phyloP scores from a whole-genome alignment of 2,113 vertebrate genomes.

The Trochalopteron elliotii region DNA sequence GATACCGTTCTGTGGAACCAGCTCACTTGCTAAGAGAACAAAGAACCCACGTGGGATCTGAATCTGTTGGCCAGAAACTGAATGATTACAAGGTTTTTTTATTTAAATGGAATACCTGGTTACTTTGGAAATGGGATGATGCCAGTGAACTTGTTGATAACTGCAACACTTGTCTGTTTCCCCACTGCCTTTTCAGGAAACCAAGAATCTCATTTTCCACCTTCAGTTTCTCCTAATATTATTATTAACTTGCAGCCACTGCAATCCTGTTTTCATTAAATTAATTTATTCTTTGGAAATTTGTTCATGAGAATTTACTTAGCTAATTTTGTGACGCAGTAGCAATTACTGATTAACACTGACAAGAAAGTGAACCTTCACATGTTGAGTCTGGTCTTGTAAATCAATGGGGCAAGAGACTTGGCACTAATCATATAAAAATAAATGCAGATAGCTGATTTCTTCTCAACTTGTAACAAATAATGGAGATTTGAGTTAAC shows the following conservation, averaged over 20 bases:
- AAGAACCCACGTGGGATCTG: background rate
- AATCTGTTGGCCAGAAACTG: background rate
- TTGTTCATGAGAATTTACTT: background rate
- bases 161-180: background rate
- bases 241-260: background rate
- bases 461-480: background rate
- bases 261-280: background rate
- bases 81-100: background rate
- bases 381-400: background rate
- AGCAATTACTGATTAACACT: background rate
- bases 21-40: background rate
- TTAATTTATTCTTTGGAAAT: background rate
- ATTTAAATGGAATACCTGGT: background rate
- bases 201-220: background rate
- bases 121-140: background rate
- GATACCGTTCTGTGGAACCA: background rate
- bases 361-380: background rate
- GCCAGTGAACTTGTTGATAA: background rate
- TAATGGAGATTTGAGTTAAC: background rate
- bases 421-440: background rate
- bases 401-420: background rate
- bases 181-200: background rate
- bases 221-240: background rate
- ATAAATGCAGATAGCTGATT: background rate
- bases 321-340: background rate